phyloP scores from a whole-genome alignment of 2,888 invertebrate species.

The Patella depressa region DNA sequence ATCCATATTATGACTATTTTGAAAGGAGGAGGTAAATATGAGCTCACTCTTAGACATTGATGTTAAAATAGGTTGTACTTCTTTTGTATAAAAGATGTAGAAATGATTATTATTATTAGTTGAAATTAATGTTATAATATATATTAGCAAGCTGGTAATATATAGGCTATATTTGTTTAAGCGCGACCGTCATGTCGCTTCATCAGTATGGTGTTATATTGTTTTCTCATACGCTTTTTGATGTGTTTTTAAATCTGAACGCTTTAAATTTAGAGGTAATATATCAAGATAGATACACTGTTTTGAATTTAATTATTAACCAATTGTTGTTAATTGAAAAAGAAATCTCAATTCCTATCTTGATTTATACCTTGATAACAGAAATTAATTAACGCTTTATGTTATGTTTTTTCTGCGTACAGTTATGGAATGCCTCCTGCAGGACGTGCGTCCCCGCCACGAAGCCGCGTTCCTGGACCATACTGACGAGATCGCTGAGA shows the following conservation, averaged over 20 bases:
- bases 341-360: too few relatives aligned
- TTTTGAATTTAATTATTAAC: too few relatives aligned
- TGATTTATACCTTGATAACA: too few relatives aligned
- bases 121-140: too few relatives aligned
- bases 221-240: background rate
- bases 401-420: constrained; percentile 3
- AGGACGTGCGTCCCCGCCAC: constrained; percentile 13
- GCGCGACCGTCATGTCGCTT: constrained; percentile 20
- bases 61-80: too few relatives aligned
- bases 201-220: constrained; percentile 8
- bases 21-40: constrained; percentile 42
- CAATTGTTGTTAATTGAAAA: too few relatives aligned
- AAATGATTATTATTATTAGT: too few relatives aligned
- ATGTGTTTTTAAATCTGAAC: background rate
- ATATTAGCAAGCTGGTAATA: too few relatives aligned
- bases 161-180: background rate
- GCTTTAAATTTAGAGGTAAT: background rate
- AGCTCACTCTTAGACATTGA: too few relatives aligned
- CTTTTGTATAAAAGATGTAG: too few relatives aligned
- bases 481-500: constrained; percentile 16
- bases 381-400: background rate
- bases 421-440: constrained; percentile 7
- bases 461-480: constrained; percentile 18
- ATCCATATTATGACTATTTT: constrained; percentile 51
- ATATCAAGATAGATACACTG: too few relatives aligned